Base-by-base conservation (phyloP, 2,888 invertebrate species). In the Azorinus chamasolen region DNA sequence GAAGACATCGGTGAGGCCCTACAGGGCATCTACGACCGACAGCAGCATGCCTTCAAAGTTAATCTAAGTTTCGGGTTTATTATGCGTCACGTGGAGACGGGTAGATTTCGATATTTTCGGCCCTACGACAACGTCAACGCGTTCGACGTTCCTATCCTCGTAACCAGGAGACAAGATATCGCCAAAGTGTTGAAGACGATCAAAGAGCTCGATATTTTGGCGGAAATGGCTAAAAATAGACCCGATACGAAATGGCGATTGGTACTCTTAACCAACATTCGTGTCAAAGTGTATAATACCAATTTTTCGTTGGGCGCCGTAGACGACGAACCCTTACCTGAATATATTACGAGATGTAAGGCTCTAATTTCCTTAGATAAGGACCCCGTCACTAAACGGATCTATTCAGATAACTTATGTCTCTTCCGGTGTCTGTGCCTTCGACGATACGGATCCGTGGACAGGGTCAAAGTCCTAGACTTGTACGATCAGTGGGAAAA, bases 231-330 rank as follows among this genome's bases (percentile, higher is more conserved):
- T 4, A 46, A 58, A 25, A 53, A 45, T 16, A 45, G 74, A 45
- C 74, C 62, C 0, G 22, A 74, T 27, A 74, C 74, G 0, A 69
- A 74, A 58, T 64, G 55, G 55, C 27, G 20, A 16, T 53, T 39
- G 18, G 51, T 64, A 6, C 51, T 72, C 4, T 8, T 64, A 0
- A 72, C 71, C 10, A 64, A 64, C 32, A 46, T 64, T 32, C 1
- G 27, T n/a, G 18, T 45, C 46, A 55, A 55, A 18, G 27, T 39
- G 0, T 58, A 32, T 25, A 65, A 37, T 14, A 48, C 58, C 16
- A 22, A 57, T 20, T 57, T 39, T 18, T 6, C 37, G 6, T 27
- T 66, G n/a, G 66, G 66, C n/a, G 20, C 45, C 18, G 20, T 12
- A 27, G 46, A 6, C 25, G 25, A 1, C 22, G 32, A n/a, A n/a